Evolutionary conservation across 2,888 invertebrate species (phyloP).

Genomic region (Drosophila subsilvestris): DNA sequence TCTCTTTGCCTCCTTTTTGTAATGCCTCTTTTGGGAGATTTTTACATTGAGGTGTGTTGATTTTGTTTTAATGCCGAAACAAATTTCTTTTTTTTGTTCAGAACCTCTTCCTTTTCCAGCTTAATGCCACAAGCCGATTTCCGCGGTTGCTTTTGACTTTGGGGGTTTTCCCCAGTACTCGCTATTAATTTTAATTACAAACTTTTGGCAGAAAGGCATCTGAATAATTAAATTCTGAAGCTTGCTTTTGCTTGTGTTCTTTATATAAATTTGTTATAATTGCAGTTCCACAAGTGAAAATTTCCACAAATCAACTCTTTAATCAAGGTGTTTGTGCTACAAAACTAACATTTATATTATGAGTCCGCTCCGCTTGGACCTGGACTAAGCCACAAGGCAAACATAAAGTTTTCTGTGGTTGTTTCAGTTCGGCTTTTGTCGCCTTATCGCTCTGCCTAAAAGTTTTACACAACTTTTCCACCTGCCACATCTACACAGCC

Average conservation of each 20-base stretch:
- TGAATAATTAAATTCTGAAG: constrained; percentile 40
- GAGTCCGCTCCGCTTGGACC: constrained; percentile 20
- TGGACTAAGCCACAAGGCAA: constrained; percentile 15
- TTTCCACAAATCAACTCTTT: constrained; percentile 42
- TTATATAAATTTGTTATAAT: neutral
- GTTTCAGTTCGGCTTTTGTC: constrained; percentile 45
- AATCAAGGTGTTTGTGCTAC: constrained; percentile 49
- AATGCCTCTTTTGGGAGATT: constrained; percentile 49
- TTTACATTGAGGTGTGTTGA: constrained; percentile 51
- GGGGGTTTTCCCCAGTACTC: constrained; percentile 21
- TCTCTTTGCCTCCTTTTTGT: constrained; percentile 33
- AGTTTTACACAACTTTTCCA: constrained; percentile 30
- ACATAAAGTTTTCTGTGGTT: constrained; percentile 35
- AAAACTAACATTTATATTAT: constrained; percentile 38
- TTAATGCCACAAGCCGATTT: constrained; percentile 45
- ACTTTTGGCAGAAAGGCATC: constrained; percentile 20
- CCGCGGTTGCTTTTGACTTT: constrained; percentile 33
- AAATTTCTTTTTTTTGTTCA: constrained; percentile 36
- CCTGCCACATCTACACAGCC: neutral
- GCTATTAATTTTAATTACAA: constrained; percentile 52
- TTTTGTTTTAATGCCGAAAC: constrained; percentile 49
- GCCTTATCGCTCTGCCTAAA: constrained; percentile 39
- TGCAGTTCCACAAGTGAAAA: neutral
- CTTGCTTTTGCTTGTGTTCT: constrained; percentile 8
- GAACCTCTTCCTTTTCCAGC: constrained; percentile 14